These are phyloP conservation scores for Pseudoips prasinana DNA, from an alignment of 2,888 invertebrate species.

Conservation along the genomic window DNA sequence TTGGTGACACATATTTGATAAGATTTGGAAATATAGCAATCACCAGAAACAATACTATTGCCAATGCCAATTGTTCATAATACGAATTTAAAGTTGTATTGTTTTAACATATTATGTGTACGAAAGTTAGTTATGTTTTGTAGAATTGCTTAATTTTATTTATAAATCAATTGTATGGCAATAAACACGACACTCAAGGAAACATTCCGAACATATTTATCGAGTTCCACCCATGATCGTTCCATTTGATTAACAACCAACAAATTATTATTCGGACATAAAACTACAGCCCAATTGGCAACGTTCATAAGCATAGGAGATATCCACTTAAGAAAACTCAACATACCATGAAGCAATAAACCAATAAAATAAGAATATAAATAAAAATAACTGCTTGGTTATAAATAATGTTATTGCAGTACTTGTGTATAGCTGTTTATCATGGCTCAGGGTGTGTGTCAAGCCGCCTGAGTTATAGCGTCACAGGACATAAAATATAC, in stretches of 20 bases:
- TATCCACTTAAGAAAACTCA: conserved; percentile 58
- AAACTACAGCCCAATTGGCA: conserved; percentile 29
- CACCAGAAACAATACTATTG: no score
- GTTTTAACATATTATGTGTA: no score
- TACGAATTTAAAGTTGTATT: no score
- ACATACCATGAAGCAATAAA: conserved; percentile 73
- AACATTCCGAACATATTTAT: no score
- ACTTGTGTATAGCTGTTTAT: conserved; percentile 54
- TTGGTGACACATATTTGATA: no score
- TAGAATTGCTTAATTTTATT: no score
- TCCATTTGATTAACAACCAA: conserved; percentile 15
- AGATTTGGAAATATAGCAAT: no score
- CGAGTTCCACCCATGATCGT: conserved; percentile 18
- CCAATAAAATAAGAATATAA: conserved; percentile 73
- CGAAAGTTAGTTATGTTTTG: no score
- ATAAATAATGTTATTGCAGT: conserved; percentile 61
- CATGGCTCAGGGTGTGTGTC: conserved; percentile 71
- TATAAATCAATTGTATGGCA: no score
- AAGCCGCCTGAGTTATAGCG: conserved; percentile 70
- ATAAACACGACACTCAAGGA: no score
- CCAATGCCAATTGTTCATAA: no score
- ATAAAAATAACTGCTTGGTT: conserved; percentile 69
- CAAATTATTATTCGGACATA: conserved; percentile 16
- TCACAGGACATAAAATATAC: conserved; percentile 81
- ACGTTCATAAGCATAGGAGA: conserved; percentile 44